These are phyloP conservation scores for Arvicanthis niloticus DNA, from an alignment of 2,113 vertebrate genomes.

Conservation along the genomic window DNA sequence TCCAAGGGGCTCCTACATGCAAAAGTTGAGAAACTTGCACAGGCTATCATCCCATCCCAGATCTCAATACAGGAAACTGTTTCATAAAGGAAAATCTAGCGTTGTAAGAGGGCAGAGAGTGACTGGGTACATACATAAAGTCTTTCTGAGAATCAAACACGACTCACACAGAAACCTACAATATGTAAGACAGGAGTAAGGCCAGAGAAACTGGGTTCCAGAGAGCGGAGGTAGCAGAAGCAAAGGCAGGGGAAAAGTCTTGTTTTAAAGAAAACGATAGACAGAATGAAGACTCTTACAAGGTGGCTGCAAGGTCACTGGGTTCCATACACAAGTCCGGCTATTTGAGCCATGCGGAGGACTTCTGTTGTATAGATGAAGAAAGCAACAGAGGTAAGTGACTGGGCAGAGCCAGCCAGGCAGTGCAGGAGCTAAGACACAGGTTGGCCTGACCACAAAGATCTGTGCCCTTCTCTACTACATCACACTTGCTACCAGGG, in stretches of 20 bases:
- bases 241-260: slow-evolving; percentile 26
- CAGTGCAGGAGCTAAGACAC: background rate
- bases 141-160: background rate
- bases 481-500: slow-evolving; percentile 29
- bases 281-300: background rate
- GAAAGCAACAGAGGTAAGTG: slow-evolving; percentile 44
- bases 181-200: slow-evolving; percentile 9
- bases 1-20: background rate
- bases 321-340: background rate
- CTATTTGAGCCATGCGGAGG: background rate
- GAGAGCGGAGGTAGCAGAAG: background rate
- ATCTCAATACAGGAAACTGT: background rate
- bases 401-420: background rate
- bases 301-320: background rate
- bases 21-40: background rate
- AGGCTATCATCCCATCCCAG: background rate
- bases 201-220: background rate
- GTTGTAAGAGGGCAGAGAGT: background rate
- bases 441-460: background rate
- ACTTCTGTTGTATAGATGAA: slow-evolving; percentile 10
- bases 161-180: slow-evolving; percentile 22
- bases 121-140: background rate
- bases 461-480: slow-evolving; percentile 9
- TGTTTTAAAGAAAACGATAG: slow-evolving; percentile 9
- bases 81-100: slow-evolving; percentile 25